Base-by-base conservation (phyloP, 1,140 invertebrate genomes). In the Aricia agestis region DNA sequence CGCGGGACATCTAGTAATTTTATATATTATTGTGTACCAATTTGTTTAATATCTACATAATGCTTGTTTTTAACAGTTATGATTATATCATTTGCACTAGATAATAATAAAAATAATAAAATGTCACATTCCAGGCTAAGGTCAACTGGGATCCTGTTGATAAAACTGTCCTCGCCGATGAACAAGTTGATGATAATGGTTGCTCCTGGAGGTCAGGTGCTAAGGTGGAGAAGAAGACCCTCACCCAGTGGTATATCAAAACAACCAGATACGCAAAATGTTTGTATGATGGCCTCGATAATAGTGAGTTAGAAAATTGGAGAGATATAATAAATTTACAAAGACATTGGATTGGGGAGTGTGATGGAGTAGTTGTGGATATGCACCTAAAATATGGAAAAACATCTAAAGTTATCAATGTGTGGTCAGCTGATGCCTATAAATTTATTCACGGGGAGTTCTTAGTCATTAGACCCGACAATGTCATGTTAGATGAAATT, bases 131-230 rank as follows among this genome's bases (percentile, higher is more conserved):
- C 45, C 67, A 96, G 94, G 95, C 97, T 17, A 92, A 95, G 75
- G 99, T 99, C 0, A 99, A 99, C 92, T 99, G 99, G 99, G 99
- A 99, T 94, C 99, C 99, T 0, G 93, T 99, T 1, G 99, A 99
- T 92, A 89, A 97, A 87, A 99, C 99, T 13, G 99, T 99, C 6
- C 88, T 99, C 70, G 99, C 99, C 17, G 96, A 99, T 93, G 99
- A 99, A 90, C 99, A 99, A 94, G 97, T 99, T 32, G 98, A 99
- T 93, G 94, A 95, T 61, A 94, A 97, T 85, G 97, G 98, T 19
- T 93, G 93, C 76, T 99, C 98, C 0, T 99, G 99, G 99, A 93
- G 99, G 72, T 99, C 99, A 17, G 99, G 99, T 1, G 98, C 97
- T 7, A 95, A 95, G 87, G 98, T 99, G 13, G 96, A 99, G 85